phyloP scores from a whole-genome alignment of 2,797 vertebrate species.

The Hozukius guyotensis region DNA sequence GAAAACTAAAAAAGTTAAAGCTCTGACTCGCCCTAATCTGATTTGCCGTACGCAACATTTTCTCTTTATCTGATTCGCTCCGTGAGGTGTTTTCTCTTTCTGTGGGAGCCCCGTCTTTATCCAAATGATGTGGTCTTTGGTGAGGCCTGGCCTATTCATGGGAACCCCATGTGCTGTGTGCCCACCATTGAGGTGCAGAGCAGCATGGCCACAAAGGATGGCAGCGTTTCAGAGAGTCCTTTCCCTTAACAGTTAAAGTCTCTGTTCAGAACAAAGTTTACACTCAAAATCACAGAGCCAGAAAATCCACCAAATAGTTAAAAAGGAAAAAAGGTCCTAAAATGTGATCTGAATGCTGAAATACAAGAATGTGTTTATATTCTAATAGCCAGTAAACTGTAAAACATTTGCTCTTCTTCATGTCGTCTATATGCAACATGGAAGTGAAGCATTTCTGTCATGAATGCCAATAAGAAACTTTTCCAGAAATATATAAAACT shows the following conservation, averaged over 20 bases:
- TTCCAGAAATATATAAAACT: background rate
- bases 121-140: constrained; percentile 75
- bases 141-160: constrained; percentile 77
- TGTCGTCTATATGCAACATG: background rate
- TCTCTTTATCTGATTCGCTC: constrained; percentile 72
- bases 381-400: background rate
- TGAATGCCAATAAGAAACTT: background rate
- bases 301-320: constrained; percentile 7
- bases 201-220: constrained; percentile 81
- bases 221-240: constrained; percentile 62
- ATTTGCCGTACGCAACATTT: constrained; percentile 71
- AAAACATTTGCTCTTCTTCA: background rate
- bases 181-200: constrained; percentile 79
- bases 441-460: background rate
- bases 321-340: background rate
- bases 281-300: constrained; percentile 12
- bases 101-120: constrained; percentile 74
- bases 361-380: background rate
- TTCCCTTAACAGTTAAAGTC: constrained; percentile 51
- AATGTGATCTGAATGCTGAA: constrained; percentile 1
- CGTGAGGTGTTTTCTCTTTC: constrained; percentile 72
- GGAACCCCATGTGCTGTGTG: constrained; percentile 79
- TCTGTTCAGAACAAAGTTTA: constrained; percentile 54
- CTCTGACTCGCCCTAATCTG: constrained; percentile 70
- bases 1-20: constrained; percentile 59